Evolutionary conservation across 1,140 invertebrate species (phyloP).

Genomic region (Drosophila guanche): DNA sequence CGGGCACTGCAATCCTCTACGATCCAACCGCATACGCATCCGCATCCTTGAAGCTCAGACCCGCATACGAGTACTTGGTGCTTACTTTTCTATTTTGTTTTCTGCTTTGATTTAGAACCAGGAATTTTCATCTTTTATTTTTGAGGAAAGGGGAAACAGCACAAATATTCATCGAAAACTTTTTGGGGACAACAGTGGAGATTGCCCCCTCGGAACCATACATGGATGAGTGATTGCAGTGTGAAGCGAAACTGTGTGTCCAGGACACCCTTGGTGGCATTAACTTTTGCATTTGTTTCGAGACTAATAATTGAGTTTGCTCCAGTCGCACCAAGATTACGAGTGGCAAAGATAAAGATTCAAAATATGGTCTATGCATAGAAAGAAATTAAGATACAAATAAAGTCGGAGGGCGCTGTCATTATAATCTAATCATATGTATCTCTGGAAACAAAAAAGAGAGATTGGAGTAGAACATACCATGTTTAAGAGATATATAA

Average conservation of each 20-base stretch:
- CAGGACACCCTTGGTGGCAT: background rate
- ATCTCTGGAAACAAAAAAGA: too few relatives aligned
- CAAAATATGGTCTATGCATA: too few relatives aligned
- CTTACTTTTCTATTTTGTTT: conserved; percentile 43
- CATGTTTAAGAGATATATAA: too few relatives aligned
- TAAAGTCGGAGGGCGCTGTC: too few relatives aligned
- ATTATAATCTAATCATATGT: too few relatives aligned
- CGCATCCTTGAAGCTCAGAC: background rate
- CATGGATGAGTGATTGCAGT: background rate
- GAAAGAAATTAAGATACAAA: too few relatives aligned
- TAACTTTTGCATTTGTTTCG: conserved; percentile 35
- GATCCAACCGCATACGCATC: conserved; percentile 15
- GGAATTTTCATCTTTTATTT: conserved; percentile 11
- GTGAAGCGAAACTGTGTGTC: conserved; percentile 1
- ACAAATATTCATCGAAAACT: conserved; percentile 46
- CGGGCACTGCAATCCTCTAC: conserved; percentile 1
- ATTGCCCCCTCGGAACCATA: conserved; percentile 3
- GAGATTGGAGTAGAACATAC: too few relatives aligned
- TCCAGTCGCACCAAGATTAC: background rate
- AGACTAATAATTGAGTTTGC: conserved; percentile 40
- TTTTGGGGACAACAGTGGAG: conserved; percentile 40
- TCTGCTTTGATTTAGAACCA: conserved; percentile 48
- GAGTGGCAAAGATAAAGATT: background rate
- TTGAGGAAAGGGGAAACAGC: background rate
- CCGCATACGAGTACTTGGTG: conserved; percentile 34